Conservation (phyloP, 1,140 invertebrate species). For the Pseudomyrmex dendroicus region DNA sequence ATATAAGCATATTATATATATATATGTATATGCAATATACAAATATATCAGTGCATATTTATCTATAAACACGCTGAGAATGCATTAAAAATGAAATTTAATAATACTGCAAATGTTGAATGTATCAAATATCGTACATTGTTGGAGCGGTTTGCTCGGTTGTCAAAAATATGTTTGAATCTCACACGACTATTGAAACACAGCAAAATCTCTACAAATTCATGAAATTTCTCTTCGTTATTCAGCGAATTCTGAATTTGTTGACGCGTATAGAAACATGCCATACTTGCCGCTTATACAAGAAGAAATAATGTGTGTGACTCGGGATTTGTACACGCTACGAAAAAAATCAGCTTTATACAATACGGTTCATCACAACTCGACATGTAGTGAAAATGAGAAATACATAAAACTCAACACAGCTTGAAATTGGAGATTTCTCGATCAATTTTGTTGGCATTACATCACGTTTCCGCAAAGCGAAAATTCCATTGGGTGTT, state of each 20-base stretch:
- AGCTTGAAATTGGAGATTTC: slow-evolving; percentile 24
- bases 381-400: slow-evolving; percentile 29
- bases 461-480: not conserved
- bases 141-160: slow-evolving; percentile 10
- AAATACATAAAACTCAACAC: slow-evolving; percentile 21
- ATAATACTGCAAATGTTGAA: slow-evolving; percentile 36
- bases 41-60: too few species aligned
- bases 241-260: slow-evolving; percentile 22
- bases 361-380: slow-evolving; percentile 38
- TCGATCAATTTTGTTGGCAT: slow-evolving; percentile 11
- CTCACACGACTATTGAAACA: not conserved
- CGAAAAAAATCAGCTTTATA: slow-evolving; percentile 29
- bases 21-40: too few species aligned
- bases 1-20: too few species aligned
- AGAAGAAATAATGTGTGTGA: slow-evolving; percentile 26
- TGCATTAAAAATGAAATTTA: slow-evolving; percentile 9
- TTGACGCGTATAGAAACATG: slow-evolving; percentile 2
- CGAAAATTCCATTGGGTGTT: slow-evolving; percentile 16
- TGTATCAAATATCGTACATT: slow-evolving; percentile 39
- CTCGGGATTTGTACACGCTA: not conserved
- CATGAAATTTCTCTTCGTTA: slow-evolving; percentile 25
- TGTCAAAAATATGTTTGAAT: slow-evolving; percentile 36
- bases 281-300: not conserved
- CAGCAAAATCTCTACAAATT: slow-evolving; percentile 1
- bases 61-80: too few species aligned